phyloP scores from a whole-genome alignment of 2,113 vertebrate genomes.

The Lophotis ruficrista region DNA sequence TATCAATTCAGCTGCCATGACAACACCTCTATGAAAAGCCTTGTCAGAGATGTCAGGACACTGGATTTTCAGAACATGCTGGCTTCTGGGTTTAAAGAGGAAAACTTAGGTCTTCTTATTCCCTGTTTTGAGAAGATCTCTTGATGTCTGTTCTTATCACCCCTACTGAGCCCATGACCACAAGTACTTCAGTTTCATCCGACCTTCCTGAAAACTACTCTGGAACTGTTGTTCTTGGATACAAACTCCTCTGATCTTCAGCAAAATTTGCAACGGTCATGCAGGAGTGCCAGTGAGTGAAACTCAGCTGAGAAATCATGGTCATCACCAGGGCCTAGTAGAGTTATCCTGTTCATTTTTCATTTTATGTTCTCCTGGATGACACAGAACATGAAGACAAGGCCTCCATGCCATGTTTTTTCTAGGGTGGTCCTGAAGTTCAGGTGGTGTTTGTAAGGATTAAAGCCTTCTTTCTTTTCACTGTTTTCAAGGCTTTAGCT shows the following conservation, averaged over 20 bases:
- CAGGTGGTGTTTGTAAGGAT: neutral
- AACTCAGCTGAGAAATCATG: neutral
- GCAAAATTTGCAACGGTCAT: neutral
- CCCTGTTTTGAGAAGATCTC: neutral
- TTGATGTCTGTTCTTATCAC: neutral
- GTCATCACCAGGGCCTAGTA: neutral
- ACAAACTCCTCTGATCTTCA: neutral
- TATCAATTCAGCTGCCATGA: neutral
- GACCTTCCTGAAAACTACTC: neutral
- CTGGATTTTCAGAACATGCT: neutral
- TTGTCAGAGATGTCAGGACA: neutral
- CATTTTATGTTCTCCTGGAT: neutral
- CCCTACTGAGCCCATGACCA: neutral
- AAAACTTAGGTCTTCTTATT: neutral
- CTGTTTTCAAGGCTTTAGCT: neutral
- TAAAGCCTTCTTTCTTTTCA: neutral
- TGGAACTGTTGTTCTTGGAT: neutral
- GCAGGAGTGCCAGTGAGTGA: neutral
- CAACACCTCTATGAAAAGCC: neutral
- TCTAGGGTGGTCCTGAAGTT: neutral
- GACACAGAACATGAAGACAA: neutral
- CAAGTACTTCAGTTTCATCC: neutral
- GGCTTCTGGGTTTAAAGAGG: neutral
- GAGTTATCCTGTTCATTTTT: neutral
- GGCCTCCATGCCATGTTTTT: accelerated